These are phyloP conservation scores for Mormyrus lacerda DNA, from an alignment of 2,113 vertebrate genomes.

Conservation along the genomic window DNA sequence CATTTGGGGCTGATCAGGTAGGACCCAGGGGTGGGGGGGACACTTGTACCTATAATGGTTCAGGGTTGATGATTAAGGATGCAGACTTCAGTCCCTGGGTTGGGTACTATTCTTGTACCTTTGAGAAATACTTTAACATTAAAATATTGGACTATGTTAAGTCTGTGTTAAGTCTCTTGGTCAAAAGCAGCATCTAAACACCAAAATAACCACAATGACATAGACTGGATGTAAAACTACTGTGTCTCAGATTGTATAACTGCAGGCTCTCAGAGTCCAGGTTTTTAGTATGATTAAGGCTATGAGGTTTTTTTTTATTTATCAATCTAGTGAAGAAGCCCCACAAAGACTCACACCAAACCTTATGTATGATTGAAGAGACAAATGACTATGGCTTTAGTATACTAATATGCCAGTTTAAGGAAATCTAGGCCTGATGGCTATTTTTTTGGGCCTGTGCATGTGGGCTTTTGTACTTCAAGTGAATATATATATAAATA, in stretches of 20 bases:
- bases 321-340: neutral
- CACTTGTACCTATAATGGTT: neutral
- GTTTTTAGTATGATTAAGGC: neutral
- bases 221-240: constrained; percentile 7
- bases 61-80: neutral
- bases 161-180: neutral
- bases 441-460: neutral
- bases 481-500: no score
- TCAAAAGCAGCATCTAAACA: neutral
- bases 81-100: neutral
- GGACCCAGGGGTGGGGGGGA: neutral
- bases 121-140: neutral
- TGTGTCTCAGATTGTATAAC: neutral
- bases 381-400: neutral
- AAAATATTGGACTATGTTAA: neutral
- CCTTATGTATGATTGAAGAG: neutral
- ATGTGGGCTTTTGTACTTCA: neutral
- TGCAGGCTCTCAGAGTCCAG: neutral
- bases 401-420: neutral
- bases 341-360: neutral
- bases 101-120: neutral
- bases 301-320: neutral
- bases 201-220: neutral
- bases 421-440: neutral
- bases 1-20: constrained; percentile 97